Evolutionary conservation across 2,888 invertebrate genomes (phyloP).

Genomic region (Sminthurinus aureus): DNA sequence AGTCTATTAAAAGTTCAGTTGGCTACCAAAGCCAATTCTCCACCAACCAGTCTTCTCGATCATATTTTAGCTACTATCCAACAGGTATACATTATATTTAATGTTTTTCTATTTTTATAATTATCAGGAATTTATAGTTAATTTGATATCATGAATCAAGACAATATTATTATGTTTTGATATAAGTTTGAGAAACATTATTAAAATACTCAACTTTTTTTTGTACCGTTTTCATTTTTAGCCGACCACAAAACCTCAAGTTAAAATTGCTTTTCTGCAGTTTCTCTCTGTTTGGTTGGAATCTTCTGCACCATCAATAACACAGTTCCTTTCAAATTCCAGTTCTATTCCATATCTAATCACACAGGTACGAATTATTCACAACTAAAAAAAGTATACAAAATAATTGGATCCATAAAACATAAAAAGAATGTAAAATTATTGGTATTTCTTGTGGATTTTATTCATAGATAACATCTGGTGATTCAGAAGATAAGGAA

Average conservation of each 20-base stretch:
- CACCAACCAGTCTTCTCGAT: conserved; percentile 87
- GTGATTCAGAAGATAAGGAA: conserved; percentile 91
- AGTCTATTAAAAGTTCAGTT: conserved; percentile 89
- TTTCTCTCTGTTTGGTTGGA: conserved; percentile 88
- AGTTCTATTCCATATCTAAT: conserved; percentile 86
- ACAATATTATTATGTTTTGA: no score
- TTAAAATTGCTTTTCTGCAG: conserved; percentile 89
- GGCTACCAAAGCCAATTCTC: conserved; percentile 81
- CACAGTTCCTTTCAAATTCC: conserved; percentile 78
- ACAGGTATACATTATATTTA: conserved; percentile 67
- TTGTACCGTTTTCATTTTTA: no score
- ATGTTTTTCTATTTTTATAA: neutral
- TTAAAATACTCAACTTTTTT: no score
- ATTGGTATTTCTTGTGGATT: conserved; percentile 15
- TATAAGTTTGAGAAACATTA: no score
- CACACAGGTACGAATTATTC: conserved; percentile 64
- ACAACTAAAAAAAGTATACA: no score
- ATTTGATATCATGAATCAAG: neutral
- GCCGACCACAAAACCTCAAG: conserved; percentile 69
- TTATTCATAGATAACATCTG: conserved; percentile 73
- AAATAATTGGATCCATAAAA: no score
- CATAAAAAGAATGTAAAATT: no score
- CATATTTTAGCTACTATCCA: conserved; percentile 87
- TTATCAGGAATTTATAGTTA: neutral
- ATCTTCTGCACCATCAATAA: conserved; percentile 83